Conservation (phyloP, 2,888 invertebrate species). For the Amiota mariae region DNA sequence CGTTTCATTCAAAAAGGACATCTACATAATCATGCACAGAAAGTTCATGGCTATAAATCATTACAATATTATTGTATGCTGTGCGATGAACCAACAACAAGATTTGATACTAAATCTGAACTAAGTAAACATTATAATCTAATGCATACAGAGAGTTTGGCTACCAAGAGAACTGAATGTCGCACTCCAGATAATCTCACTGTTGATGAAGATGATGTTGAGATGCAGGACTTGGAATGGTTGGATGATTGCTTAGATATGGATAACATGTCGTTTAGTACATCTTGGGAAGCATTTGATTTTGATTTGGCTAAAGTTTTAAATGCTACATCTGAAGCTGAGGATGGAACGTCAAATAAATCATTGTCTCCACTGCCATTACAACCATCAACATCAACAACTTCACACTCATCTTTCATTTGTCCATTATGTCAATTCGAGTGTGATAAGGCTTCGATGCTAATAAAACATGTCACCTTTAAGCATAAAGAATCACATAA, state of each 20-base stretch:
- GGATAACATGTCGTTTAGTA: neutral
- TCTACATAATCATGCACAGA: neutral
- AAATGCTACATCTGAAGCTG: neutral
- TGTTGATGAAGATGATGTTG: constrained; percentile 8
- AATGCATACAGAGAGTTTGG: neutral
- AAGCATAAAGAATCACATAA: neutral
- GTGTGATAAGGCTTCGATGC: neutral
- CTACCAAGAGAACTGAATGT: neutral
- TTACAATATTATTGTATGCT: constrained; percentile 9
- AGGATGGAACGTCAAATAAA: neutral
- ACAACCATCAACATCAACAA: neutral
- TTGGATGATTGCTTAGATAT: constrained; percentile 9
- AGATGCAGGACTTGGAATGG: constrained; percentile 25
- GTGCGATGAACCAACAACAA: neutral
- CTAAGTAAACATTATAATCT: neutral
- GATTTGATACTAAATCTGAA: constrained; percentile 4
- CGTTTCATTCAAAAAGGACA: neutral
- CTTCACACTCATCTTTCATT: neutral
- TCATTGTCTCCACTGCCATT: too few species aligned
- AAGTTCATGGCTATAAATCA: neutral
- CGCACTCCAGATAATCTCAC: neutral
- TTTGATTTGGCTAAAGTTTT: neutral
- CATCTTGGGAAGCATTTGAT: constrained; percentile 2
- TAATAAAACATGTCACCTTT: neutral
- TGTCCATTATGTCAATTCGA: constrained; percentile 3